These are phyloP conservation scores for Cyanocitta stelleri DNA, from an alignment of 2,113 vertebrate genomes.

Conservation along the genomic window DNA sequence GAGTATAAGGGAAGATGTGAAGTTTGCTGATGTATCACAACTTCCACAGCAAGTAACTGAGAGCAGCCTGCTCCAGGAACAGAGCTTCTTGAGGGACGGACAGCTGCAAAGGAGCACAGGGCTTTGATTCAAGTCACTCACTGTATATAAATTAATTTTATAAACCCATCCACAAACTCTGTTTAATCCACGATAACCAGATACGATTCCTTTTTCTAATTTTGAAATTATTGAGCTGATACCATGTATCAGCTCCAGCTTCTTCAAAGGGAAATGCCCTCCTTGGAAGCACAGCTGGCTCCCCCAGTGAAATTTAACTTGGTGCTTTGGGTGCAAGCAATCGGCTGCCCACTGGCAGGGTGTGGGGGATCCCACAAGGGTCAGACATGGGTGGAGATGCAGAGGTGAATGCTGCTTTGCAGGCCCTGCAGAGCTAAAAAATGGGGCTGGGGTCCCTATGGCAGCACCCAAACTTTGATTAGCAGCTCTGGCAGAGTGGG, in stretches of 20 bases:
- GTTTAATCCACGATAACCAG: conserved; percentile 32
- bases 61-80: neutral
- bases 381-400: neutral
- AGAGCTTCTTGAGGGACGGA: neutral
- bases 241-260: neutral
- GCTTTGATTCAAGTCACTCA: conserved; percentile 42
- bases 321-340: neutral
- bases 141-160: conserved; percentile 57
- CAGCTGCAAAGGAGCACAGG: conserved; percentile 18
- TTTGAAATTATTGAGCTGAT: conserved; percentile 12
- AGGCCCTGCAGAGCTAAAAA: neutral
- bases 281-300: neutral
- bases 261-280: neutral
- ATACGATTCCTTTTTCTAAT: neutral
- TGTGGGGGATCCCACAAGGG: neutral
- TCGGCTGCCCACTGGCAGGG: accelerated
- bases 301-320: neutral
- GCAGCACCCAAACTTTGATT: neutral
- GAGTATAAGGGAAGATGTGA: neutral
- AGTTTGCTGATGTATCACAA: conserved; percentile 7
- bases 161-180: neutral
- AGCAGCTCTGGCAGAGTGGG: neutral
- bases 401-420: neutral
- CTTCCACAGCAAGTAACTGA: neutral
- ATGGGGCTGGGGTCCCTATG: neutral